phyloP scores from a whole-genome alignment of 1,140 invertebrate species.

The Heliconius eleuchia region DNA sequence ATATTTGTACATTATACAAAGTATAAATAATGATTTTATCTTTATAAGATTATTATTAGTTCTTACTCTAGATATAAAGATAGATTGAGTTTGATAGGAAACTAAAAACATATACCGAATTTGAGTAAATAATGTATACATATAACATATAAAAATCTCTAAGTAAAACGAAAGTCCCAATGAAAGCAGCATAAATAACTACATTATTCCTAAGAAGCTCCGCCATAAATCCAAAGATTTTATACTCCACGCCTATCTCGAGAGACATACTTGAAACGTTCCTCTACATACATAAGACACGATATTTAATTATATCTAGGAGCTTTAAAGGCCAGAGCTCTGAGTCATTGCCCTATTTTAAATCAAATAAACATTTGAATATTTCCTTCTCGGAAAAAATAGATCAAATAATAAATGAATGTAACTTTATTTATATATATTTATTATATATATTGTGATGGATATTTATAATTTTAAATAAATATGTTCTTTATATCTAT shows the following conservation, averaged over 20 bases:
- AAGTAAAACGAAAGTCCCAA: background rate
- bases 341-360: background rate
- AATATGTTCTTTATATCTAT: no score
- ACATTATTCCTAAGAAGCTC: background rate
- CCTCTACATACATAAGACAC: background rate
- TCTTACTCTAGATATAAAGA: no score
- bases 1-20: no score
- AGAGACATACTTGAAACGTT: background rate
- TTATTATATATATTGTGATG: no score
- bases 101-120: background rate
- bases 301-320: background rate
- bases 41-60: no score
- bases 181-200: background rate
- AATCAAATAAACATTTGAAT: background rate
- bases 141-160: no score
- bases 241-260: background rate
- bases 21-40: no score
- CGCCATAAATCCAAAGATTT: slow-evolving; percentile 1
- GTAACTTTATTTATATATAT: no score
- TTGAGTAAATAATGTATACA: background rate
- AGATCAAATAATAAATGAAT: no score
- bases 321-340: background rate
- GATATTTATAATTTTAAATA: no score
- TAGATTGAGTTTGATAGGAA: background rate
- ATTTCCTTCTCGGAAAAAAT: background rate